These are phyloP conservation scores for Poecile atricapillus DNA, from an alignment of 2,113 vertebrate genomes.

Conservation along the genomic window DNA sequence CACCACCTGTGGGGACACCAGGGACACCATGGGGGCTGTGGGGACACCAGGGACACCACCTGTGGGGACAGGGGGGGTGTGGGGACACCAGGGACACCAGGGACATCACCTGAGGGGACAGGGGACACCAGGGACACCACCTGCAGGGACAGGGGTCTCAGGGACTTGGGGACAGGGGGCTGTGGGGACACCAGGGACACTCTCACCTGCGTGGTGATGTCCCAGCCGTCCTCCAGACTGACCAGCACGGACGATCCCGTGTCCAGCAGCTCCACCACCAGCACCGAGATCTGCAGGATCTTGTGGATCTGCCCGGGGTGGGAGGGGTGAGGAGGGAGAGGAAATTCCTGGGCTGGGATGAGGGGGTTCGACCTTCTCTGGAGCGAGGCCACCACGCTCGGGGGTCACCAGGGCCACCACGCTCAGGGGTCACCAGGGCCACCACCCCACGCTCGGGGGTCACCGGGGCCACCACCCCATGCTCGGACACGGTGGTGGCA, in stretches of 20 bases:
- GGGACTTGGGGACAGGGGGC: too few species aligned
- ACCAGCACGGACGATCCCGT: constrained; percentile 91
- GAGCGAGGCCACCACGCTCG: rapidly evolving
- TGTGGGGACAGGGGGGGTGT: too few species aligned
- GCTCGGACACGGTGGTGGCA: rapidly evolving
- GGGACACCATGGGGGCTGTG: too few species aligned
- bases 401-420: rapidly evolving
- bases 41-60: not conserved
- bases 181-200: not conserved
- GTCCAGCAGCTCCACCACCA: constrained; percentile 93
- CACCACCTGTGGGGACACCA: too few species aligned
- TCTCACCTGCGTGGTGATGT: constrained; percentile 94
- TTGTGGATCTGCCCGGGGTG: constrained; percentile 79
- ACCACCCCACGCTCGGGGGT: not conserved
- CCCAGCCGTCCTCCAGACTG: constrained; percentile 97
- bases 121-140: too few species aligned
- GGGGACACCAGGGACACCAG: too few species aligned
- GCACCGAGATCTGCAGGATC: constrained; percentile 92
- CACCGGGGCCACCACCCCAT: rapidly evolving
- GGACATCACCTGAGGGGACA: constrained; percentile 78
- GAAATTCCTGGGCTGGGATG: rapidly evolving
- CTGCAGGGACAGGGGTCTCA: too few species aligned
- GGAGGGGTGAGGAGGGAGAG: not conserved
- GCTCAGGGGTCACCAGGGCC: too few species aligned
- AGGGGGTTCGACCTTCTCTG: not conserved